Evolutionary conservation across 1,140 invertebrate species (phyloP).

Genomic region (Mactra quadrangularis): DNA sequence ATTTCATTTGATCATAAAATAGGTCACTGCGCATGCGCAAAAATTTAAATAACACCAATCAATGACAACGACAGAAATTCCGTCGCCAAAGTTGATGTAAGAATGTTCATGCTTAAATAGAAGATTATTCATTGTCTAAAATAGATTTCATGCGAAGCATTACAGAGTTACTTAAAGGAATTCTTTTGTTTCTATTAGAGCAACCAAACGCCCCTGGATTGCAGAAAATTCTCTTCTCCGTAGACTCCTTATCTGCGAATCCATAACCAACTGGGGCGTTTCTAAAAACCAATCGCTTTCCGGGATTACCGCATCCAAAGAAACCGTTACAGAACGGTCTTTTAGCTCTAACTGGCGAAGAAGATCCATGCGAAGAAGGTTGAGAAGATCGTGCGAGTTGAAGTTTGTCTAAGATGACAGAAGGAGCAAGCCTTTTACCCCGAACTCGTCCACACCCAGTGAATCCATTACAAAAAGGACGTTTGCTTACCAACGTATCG

Average conservation of each 20-base stretch:
- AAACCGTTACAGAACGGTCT: constrained; percentile 59
- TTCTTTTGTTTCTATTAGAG: constrained; percentile 22
- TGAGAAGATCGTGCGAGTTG: not conserved
- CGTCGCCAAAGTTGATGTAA: no score
- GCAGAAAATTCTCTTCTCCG: constrained; percentile 47
- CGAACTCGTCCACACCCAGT: constrained; percentile 47
- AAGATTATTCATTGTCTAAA: not conserved
- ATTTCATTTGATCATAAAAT: no score
- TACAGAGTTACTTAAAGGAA: not conserved
- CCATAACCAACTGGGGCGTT: constrained; percentile 21
- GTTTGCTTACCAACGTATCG: constrained; percentile 52
- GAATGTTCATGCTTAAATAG: no score
- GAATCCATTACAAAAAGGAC: constrained; percentile 62
- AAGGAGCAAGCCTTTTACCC: constrained; percentile 44
- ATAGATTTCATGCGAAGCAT: constrained; percentile 28
- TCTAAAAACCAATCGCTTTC: constrained; percentile 52
- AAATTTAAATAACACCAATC: no score
- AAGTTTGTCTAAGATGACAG: not conserved
- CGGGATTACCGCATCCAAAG: constrained; percentile 61
- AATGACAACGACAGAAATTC: no score
- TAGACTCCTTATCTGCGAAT: not conserved
- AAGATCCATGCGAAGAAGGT: constrained; percentile 34
- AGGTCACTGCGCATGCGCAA: no score
- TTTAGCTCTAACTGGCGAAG: constrained; percentile 7
- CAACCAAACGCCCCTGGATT: constrained; percentile 46